These are phyloP conservation scores for Alentia gelatinosa DNA, from an alignment of 2,888 invertebrate species.

Conservation along the genomic window DNA sequence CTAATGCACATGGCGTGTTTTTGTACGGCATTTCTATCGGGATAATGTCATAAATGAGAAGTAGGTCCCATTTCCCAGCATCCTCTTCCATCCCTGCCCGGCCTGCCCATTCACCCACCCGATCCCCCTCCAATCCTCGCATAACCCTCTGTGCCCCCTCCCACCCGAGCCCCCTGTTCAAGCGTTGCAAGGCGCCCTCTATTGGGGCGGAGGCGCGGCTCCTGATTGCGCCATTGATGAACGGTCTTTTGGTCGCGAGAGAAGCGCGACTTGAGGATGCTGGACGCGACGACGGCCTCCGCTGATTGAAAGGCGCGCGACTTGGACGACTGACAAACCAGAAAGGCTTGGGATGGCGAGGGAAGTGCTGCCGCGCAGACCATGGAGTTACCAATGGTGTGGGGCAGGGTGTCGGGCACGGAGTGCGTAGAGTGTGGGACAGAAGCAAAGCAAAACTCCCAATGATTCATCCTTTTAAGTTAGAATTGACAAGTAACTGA, in stretches of 20 bases:
- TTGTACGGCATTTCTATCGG: neutral
- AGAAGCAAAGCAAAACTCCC: no score
- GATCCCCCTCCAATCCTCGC: no score
- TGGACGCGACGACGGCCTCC: neutral
- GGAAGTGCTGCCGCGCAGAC: neutral
- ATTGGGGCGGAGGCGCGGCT: no score
- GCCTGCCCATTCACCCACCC: neutral
- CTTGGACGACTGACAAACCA: neutral
- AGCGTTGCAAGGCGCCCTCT: neutral
- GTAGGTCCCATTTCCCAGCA: neutral
- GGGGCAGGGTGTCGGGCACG: no score
- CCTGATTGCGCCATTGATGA: neutral
- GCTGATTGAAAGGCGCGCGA: neutral
- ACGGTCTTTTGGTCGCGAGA: neutral
- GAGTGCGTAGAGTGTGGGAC: no score
- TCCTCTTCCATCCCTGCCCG: neutral
- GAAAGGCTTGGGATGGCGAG: neutral
- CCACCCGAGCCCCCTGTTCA: no score
- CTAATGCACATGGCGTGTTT: constrained; percentile 21
- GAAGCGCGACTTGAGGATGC: neutral
- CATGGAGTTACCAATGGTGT: no score
- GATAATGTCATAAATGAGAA: constrained; percentile 3
- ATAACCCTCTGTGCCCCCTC: no score
- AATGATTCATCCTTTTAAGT: no score
- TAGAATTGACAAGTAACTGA: no score